phyloP scores from a whole-genome alignment of 2,113 vertebrate species.

The Limanda limanda region DNA sequence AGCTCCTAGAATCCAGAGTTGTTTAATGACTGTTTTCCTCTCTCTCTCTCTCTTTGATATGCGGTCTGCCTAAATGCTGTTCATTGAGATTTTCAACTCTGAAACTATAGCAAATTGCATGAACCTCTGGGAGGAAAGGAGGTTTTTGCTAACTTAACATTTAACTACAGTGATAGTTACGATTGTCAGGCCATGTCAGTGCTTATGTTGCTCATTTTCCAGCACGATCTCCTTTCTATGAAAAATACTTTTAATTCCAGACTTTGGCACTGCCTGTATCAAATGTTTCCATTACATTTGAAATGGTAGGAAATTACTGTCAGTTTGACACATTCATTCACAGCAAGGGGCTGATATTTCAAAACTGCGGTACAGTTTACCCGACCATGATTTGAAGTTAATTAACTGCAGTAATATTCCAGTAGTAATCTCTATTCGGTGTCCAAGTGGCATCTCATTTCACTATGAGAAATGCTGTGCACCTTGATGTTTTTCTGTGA shows the following conservation, averaged over 20 bases:
- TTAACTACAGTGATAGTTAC: not conserved
- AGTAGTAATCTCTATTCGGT: constrained; percentile 65
- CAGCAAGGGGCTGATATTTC: constrained; percentile 52
- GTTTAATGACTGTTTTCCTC: constrained; percentile 63
- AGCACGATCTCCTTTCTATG: constrained; percentile 14
- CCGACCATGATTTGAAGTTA: constrained; percentile 59
- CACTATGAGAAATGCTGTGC: constrained; percentile 13
- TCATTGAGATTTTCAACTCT: constrained; percentile 37
- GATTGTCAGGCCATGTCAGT: constrained; percentile 20
- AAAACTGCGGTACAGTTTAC: constrained; percentile 60
- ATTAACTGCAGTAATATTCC: constrained; percentile 74
- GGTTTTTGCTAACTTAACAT: constrained; percentile 34
- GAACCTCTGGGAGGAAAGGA: constrained; percentile 11
- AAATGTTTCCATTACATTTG: constrained; percentile 63
- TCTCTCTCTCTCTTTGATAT: constrained; percentile 17
- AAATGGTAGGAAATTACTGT: constrained; percentile 66
- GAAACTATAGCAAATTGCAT: not conserved
- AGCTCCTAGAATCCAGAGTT: constrained; percentile 45
- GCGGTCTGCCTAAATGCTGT: constrained; percentile 34
- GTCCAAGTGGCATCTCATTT: constrained; percentile 55
- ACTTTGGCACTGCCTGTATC: constrained; percentile 30
- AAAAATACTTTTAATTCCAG: constrained; percentile 38
- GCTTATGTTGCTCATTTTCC: constrained; percentile 27
- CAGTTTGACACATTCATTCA: constrained; percentile 67
- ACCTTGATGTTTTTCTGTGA: constrained; percentile 27